Evolutionary conservation across 2,797 vertebrate species (phyloP), one percentile per base, ranked within the genome.

Genomic region (Galagoides demidoff): DNA sequence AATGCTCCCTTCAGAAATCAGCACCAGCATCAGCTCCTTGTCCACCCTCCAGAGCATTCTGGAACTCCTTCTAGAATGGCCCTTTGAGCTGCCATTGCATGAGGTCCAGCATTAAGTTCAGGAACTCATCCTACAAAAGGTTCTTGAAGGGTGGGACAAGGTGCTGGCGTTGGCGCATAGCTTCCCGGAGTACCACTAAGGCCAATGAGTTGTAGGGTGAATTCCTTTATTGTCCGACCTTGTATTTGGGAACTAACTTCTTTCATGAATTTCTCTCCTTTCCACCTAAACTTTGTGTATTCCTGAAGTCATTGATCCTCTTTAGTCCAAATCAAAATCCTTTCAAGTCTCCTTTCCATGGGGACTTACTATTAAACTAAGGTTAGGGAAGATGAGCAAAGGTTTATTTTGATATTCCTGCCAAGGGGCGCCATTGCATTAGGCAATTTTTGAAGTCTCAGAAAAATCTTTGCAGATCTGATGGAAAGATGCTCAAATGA

Each of bases 401-500:
- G 31, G 7, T 78, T 74, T 39, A 43, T 63, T 22, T 45, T 89
- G 57, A 27, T 85, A 85, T 79, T 95, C 23, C 10, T 94, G 64
- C 66, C 8, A 71, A 23, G 14, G 23, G 23, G 49, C 14, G 57
- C 0, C 2, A 83, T 49, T 76, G 59, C 82, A 39, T 82, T 79
- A 79, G 22, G 43, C 34, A 85, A 23, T 23, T 64, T 91, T 68
- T 73, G 17, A 71, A 88, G 19, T 81, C 19, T 82, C 76, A 37
- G 34, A 85, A 77, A 23, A 29, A 0, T 52, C 4, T 79, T 59
- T 76, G 85, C 86, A 64, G 8, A 92, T 77, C 22, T 37, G 39
- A 76, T 89, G 49, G 14, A 78, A 94, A 90, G 20, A 43, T 13
- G 74, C 39, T 90, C 43, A 92, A 90, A 92, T 31, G 27, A 89